Conservation (phyloP, 2,797 vertebrate species). For the Myotis myotis region DNA sequence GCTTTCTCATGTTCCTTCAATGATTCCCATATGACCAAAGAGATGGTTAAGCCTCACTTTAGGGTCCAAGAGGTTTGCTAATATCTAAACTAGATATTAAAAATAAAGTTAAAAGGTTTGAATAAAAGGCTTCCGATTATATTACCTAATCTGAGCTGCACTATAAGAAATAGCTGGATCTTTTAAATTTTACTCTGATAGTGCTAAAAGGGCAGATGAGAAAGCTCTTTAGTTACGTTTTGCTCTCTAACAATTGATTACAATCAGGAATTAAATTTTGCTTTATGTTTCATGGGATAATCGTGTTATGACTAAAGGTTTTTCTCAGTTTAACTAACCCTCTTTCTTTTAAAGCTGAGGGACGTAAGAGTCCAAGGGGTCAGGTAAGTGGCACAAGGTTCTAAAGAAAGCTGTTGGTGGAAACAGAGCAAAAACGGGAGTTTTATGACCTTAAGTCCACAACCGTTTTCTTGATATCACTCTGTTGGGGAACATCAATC, state of each 20-base stretch:
- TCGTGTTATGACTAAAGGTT: background rate
- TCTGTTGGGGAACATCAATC: background rate
- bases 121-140: background rate
- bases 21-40: background rate
- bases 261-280: background rate
- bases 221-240: background rate
- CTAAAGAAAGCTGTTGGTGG: background rate
- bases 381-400: background rate
- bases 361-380: background rate
- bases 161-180: background rate
- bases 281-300: background rate
- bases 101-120: background rate
- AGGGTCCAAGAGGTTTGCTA: background rate
- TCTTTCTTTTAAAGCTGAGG: background rate
- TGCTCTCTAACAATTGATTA: background rate
- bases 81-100: background rate
- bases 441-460: background rate
- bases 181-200: background rate
- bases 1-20: background rate
- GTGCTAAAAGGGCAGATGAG: background rate
- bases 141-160: background rate
- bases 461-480: background rate
- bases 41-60: background rate
- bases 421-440: background rate
- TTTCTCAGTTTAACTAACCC: background rate